These are phyloP conservation scores for Forbesichthys agassizii DNA, from an alignment of 2,113 vertebrate species.

Conservation along the genomic window DNA sequence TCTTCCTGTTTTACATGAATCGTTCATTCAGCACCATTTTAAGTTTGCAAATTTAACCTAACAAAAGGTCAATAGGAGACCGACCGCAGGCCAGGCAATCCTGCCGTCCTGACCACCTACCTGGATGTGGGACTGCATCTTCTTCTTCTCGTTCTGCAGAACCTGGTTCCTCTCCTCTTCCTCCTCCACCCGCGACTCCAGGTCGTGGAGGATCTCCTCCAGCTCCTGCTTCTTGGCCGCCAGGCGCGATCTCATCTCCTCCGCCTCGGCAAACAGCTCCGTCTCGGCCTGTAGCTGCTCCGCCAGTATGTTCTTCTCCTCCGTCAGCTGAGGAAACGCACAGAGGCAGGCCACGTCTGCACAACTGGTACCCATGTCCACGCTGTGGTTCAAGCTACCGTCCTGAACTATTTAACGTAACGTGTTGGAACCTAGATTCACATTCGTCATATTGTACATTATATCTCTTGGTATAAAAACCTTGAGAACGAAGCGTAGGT, in stretches of 20 bases:
- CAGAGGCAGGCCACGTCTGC: background rate
- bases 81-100: no score
- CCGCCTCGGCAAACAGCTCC: constrained; percentile 94
- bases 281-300: constrained; percentile 98
- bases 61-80: no score
- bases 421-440: no score
- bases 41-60: no score
- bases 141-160: constrained; percentile 96
- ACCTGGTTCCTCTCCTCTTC: constrained; percentile 96
- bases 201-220: constrained; percentile 95
- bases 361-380: no score
- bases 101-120: constrained; percentile 57
- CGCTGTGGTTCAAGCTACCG: no score
- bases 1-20: no score
- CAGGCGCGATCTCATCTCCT: constrained; percentile 96
- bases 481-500: no score
- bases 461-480: no score
- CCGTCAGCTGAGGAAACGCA: constrained; percentile 76
- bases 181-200: constrained; percentile 96
- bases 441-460: no score
- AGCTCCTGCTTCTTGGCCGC: constrained; percentile 95
- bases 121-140: constrained; percentile 97
- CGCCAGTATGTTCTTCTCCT: constrained; percentile 97
- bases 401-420: no score
- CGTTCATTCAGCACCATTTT: no score